Evolutionary conservation across 1,140 invertebrate species (phyloP).

Genomic region (Trichoplusia ni): DNA sequence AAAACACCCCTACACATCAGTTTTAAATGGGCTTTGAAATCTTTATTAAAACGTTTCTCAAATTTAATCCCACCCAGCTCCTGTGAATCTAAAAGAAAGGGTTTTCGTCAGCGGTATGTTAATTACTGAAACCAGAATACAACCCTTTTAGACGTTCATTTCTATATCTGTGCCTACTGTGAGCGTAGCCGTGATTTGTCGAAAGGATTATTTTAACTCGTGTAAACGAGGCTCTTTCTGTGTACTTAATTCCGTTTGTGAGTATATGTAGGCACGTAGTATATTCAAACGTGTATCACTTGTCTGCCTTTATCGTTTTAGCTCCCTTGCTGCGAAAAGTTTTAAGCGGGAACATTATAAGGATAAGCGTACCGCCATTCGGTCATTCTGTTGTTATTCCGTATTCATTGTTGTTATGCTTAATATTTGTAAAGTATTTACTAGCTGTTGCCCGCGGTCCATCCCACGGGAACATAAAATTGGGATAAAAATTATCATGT

Average conservation of each 20-base stretch:
- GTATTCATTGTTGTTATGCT: too few relatives aligned
- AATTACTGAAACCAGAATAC: slow-evolving; percentile 43
- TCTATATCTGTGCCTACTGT: slow-evolving; percentile 32
- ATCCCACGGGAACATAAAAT: too few relatives aligned
- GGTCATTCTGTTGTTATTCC: not conserved
- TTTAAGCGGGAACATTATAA: slow-evolving; percentile 9
- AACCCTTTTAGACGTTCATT: slow-evolving; percentile 45
- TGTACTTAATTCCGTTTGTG: slow-evolving; percentile 20
- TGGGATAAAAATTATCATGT: too few relatives aligned
- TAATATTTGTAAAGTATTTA: too few relatives aligned
- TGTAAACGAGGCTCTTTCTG: slow-evolving; percentile 24
- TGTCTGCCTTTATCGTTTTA: slow-evolving; percentile 2
- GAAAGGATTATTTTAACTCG: slow-evolving; percentile 31
- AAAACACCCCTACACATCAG: not conserved
- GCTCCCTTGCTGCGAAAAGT: not conserved
- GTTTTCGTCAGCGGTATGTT: slow-evolving; percentile 43
- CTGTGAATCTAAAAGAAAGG: slow-evolving; percentile 43
- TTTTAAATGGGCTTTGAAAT: slow-evolving; percentile 20
- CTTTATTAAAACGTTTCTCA: slow-evolving; percentile 23
- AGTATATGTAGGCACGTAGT: slow-evolving; percentile 20
- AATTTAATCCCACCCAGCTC: slow-evolving; percentile 28
- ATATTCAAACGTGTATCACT: slow-evolving; percentile 14
- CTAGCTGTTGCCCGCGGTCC: too few relatives aligned
- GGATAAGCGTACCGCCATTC: not conserved
- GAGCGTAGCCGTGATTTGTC: slow-evolving; percentile 35